Conservation (phyloP, 2,797 vertebrate genomes). For the Microcaecilia unicolor region DNA sequence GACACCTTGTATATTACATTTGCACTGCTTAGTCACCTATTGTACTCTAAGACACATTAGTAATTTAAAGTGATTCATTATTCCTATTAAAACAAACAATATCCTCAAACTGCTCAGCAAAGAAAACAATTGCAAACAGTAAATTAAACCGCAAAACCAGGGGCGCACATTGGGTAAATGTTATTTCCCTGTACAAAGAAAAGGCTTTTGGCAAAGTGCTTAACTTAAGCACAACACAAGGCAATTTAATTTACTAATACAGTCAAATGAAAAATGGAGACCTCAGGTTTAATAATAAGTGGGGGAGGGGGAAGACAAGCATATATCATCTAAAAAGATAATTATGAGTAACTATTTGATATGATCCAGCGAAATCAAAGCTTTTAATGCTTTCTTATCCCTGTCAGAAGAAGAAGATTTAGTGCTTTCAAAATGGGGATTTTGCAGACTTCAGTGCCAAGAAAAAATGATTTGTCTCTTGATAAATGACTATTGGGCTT, state of each 20-base stretch:
- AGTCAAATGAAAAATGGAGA: slow-evolving; percentile 63
- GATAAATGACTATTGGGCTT: slow-evolving; percentile 68
- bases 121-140: slow-evolving; percentile 50
- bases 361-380: slow-evolving; percentile 70
- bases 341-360: slow-evolving; percentile 76
- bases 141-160: slow-evolving; percentile 51
- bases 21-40: background rate
- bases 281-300: slow-evolving; percentile 64
- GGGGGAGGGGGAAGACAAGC: slow-evolving; percentile 51
- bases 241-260: slow-evolving; percentile 72
- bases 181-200: slow-evolving; percentile 53
- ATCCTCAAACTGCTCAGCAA: slow-evolving; percentile 48
- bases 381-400: slow-evolving; percentile 71
- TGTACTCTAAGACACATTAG: slow-evolving; percentile 23
- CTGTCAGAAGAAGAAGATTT: slow-evolving; percentile 68
- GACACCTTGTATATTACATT: slow-evolving; percentile 15
- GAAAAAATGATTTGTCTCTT: slow-evolving; percentile 71
- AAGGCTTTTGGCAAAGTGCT: slow-evolving; percentile 56
- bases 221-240: slow-evolving; percentile 66
- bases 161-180: slow-evolving; percentile 45
- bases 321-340: slow-evolving; percentile 71
- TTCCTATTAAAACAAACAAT: slow-evolving; percentile 61
- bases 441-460: slow-evolving; percentile 70
- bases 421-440: slow-evolving; percentile 67
- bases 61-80: slow-evolving; percentile 61